These are phyloP conservation scores for Rhamphomyia laevipes DNA, from an alignment of 2,888 invertebrate genomes.

Conservation along the genomic window DNA sequence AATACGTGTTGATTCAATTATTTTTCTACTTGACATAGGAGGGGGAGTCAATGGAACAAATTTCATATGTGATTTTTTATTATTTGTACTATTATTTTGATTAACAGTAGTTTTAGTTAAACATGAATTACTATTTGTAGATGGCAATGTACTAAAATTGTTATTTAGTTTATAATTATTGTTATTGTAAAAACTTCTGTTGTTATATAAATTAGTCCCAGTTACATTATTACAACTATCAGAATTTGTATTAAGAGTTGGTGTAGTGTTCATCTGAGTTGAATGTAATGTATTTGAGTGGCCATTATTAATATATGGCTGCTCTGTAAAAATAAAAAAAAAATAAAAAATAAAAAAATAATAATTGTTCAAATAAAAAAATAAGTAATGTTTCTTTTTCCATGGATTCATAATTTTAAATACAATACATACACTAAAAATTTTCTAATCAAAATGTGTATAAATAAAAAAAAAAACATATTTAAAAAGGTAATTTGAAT, in stretches of 20 bases:
- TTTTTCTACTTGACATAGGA: slow-evolving; percentile 31
- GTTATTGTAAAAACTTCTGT: slow-evolving; percentile 14
- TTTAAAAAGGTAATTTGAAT: too few relatives aligned
- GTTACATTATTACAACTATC: too few relatives aligned
- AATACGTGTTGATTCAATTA: slow-evolving; percentile 29
- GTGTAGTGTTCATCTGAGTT: slow-evolving; percentile 14
- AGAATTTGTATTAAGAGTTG: slow-evolving; percentile 5
- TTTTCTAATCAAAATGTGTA: too few relatives aligned
- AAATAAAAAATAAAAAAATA: slow-evolving; percentile 17
- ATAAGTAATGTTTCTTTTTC: too few relatives aligned
- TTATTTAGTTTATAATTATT: slow-evolving; percentile 17
- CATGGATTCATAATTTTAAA: too few relatives aligned
- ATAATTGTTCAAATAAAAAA: too few relatives aligned
- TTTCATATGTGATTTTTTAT: slow-evolving; percentile 21
- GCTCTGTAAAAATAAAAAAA: slow-evolving; percentile 28
- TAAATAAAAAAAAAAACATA: too few relatives aligned
- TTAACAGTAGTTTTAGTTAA: too few relatives aligned
- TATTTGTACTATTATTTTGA: slow-evolving; percentile 7
- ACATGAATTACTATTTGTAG: slow-evolving; percentile 9
- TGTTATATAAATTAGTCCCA: slow-evolving; percentile 8
- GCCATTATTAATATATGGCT: slow-evolving; percentile 27
- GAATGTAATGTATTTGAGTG: slow-evolving; percentile 17
- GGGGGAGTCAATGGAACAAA: slow-evolving; percentile 31
- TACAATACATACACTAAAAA: too few relatives aligned
- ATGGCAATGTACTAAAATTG: slow-evolving; percentile 11